These are phyloP conservation scores for Aegithalos caudatus DNA, from an alignment of 2,113 vertebrate genomes.

Conservation along the genomic window DNA sequence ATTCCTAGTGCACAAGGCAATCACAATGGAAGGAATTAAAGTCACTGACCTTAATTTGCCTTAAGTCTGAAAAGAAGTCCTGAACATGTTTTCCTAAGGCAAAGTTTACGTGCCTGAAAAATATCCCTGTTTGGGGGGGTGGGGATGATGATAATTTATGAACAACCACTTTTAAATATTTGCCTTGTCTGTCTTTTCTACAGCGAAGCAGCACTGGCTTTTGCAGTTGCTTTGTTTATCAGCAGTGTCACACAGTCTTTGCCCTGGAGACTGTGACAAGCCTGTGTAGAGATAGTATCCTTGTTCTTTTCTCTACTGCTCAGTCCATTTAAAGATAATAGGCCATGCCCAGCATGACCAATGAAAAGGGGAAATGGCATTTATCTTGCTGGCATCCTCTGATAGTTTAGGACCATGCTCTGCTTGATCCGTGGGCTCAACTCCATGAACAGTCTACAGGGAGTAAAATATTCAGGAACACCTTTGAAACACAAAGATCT, in stretches of 20 bases:
- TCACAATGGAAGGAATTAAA: constrained; percentile 38
- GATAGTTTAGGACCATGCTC: background rate
- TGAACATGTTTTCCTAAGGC: constrained; percentile 15
- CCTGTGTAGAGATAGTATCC: background rate
- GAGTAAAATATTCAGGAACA: constrained; percentile 27
- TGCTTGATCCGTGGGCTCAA: constrained; percentile 2
- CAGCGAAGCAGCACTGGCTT: background rate
- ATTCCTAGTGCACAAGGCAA: background rate
- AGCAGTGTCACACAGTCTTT: background rate
- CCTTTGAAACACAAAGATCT: constrained; percentile 19
- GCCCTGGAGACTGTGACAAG: background rate
- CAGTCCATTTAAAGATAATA: constrained; percentile 36
- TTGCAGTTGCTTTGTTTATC: constrained; percentile 41
- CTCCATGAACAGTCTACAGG: background rate
- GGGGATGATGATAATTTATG: background rate
- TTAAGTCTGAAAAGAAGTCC: background rate
- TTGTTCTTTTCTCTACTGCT: constrained; percentile 25
- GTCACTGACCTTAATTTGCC: constrained; percentile 40
- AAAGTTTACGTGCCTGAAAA: constrained; percentile 22
- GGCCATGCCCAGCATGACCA: constrained; percentile 34
- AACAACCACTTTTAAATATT: constrained; percentile 5
- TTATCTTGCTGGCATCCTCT: constrained; percentile 35
- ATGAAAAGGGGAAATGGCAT: background rate
- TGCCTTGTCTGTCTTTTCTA: background rate
- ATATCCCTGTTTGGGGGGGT: background rate